These are phyloP conservation scores for Achatina immaculata DNA, from an alignment of 1,140 invertebrate species.

Conservation along the genomic window DNA sequence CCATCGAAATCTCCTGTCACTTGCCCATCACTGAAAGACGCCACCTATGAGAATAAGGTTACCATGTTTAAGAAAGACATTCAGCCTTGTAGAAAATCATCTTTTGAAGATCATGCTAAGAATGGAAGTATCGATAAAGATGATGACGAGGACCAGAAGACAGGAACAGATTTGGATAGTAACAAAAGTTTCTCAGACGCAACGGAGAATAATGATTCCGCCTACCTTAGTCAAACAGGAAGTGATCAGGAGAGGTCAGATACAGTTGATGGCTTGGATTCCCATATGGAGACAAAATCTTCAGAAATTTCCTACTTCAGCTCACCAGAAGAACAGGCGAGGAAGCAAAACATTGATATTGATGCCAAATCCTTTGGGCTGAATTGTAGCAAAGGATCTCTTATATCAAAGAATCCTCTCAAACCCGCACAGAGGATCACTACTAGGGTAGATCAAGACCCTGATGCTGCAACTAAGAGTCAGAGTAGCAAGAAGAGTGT, in stretches of 20 bases:
- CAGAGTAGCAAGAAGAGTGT: background rate
- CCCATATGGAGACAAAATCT: background rate
- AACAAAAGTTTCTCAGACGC: conserved; percentile 36
- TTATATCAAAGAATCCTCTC: background rate
- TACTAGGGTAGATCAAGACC: background rate
- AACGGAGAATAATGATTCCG: conserved; percentile 37
- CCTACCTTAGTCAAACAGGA: conserved; percentile 35
- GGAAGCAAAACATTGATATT: background rate
- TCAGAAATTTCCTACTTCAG: conserved; percentile 2
- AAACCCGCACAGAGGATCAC: background rate
- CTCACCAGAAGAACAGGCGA: background rate
- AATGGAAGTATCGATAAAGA: background rate
- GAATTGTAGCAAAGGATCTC: background rate
- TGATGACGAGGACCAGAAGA: conserved; percentile 26
- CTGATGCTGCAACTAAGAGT: background rate
- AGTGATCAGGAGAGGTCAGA: conserved; percentile 35
- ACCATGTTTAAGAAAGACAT: background rate
- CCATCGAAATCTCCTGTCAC: background rate
- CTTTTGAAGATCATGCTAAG: background rate
- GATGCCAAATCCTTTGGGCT: background rate
- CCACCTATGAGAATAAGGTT: background rate
- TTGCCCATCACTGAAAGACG: background rate
- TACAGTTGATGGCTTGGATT: conserved; percentile 27
- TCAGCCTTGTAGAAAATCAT: background rate
- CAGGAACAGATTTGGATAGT: conserved; percentile 26